Percentiles rank a stretch among this genome's conserved stretches.
Conservation (phyloP, 53 echinoderm and acorn worm species). For the Arbacia lixula region DNA sequence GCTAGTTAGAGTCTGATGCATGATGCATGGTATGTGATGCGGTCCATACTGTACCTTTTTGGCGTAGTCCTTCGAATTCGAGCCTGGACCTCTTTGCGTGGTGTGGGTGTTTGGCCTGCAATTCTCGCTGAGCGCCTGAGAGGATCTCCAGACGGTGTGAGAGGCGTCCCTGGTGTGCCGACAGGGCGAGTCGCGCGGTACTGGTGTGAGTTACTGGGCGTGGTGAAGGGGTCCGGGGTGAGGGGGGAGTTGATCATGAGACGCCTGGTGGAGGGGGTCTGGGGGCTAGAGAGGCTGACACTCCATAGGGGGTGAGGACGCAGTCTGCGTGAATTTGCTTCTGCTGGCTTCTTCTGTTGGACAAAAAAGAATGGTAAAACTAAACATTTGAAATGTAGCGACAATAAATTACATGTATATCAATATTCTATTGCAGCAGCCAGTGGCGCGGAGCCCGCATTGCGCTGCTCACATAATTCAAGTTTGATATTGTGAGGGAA, state of each 20-base stretch:
- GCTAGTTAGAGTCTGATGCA: too few relatives aligned
- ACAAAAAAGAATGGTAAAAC: not conserved
- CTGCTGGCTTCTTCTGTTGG: conserved; percentile 59
- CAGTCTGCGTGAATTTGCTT: conserved; percentile 10
- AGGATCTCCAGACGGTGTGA: conserved; percentile 20
- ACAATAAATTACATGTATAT: too few relatives aligned
- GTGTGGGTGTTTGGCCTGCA: conserved; percentile 70
- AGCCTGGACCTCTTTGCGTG: conserved; percentile 31
- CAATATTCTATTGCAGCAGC: too few relatives aligned
- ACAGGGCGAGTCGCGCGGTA: conserved; percentile 47
- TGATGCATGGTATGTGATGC: too few relatives aligned
- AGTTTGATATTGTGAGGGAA: too few relatives aligned
- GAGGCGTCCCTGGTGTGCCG: conserved; percentile 54
- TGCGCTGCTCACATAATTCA: too few relatives aligned
- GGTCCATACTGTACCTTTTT: too few relatives aligned
- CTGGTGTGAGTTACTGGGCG: conserved; percentile 36
- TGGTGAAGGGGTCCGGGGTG: conserved; percentile 33
- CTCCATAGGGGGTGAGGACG: conserved; percentile 44
- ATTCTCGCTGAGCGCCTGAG: conserved; percentile 75
- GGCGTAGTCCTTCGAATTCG: conserved; percentile 45
- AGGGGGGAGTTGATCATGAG: conserved; percentile 69
- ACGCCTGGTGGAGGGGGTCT: conserved; percentile 56
- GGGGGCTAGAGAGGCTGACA: conserved; percentile 50
- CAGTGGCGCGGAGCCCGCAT: too few relatives aligned
- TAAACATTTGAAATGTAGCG: too few relatives aligned